Evolutionary conservation across 2,888 invertebrate genomes (phyloP).

Genomic region (Xylophagus ater): DNA sequence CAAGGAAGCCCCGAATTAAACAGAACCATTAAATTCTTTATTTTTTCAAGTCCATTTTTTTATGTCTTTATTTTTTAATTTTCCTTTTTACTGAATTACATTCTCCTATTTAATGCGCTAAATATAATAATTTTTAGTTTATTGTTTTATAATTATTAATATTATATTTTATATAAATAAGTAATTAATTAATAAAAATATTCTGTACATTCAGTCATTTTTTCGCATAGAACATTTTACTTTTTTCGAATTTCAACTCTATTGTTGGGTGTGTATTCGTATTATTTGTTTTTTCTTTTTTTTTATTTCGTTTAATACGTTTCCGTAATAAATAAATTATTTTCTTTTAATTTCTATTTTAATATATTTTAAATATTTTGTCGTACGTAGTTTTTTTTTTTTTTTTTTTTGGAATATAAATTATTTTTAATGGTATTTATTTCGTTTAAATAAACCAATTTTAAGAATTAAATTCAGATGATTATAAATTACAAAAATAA

Average conservation of each 20-base stretch:
- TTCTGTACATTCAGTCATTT: conserved; percentile 18
- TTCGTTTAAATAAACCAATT: too few relatives aligned
- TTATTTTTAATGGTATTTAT: too few relatives aligned
- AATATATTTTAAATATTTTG: not conserved
- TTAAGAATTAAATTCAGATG: too few relatives aligned
- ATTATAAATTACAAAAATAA: too few relatives aligned
- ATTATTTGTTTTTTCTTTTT: not conserved
- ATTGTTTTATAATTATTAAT: not conserved
- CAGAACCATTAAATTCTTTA: too few relatives aligned
- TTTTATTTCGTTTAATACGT: too few relatives aligned
- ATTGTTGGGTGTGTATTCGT: not conserved
- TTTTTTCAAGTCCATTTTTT: conserved; percentile 1
- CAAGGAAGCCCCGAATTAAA: too few relatives aligned
- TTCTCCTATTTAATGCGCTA: conserved; percentile 7
- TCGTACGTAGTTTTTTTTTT: too few relatives aligned
- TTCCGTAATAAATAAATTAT: too few relatives aligned
- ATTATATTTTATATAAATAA: conserved; percentile 12
- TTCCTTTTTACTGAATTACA: not conserved
- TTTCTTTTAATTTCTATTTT: not conserved
- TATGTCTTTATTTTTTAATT: conserved; percentile 1
- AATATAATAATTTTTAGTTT: conserved; percentile 5
- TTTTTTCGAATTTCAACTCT: conserved; percentile 6
- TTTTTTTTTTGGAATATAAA: too few relatives aligned
- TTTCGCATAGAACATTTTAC: conserved; percentile 14
- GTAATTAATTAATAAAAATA: conserved; percentile 16